Evolutionary conservation across 2,113 vertebrate species (phyloP), one percentile per base, ranked within the genome.

Genomic region (Terrapene triunguis): DNA sequence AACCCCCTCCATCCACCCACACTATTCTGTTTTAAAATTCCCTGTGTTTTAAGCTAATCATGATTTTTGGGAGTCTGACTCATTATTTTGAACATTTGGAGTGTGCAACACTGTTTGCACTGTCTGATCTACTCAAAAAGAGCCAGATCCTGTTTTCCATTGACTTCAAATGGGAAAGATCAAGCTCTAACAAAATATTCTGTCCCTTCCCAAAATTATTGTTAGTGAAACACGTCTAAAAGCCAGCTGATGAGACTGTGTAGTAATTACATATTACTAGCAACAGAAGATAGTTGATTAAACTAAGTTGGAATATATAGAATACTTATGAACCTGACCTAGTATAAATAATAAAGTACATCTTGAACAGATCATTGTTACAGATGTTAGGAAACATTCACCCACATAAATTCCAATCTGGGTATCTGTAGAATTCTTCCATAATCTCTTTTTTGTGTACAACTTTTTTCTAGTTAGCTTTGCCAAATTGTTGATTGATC

Each of bases 391-490:
- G 42, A 82, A 83, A 25, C 80, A 5, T n/a, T 90, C 25, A 72
- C 17, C 83, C 8, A 78, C 32, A 44, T 74, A 86, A 88, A 93
- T 91, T 93, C 50, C 12, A 42, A 1, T 74, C 78, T 80, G 32
- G 65, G 94, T 84, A 93, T 57, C 16, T 62, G 4, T 74, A 72
- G 79, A 85, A 89, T 87, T 89, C 42, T 19, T 86, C 24, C 80
- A 47, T 19, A 24, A 48, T 87, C 88, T 83, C 8, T 87, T 95
- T 96, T 93, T 38, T 72, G 62, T 89, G 12, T 89, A 59, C 80
- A 94, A 57, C 42, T 95, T 87, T 57, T 96, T 95, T 76, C 53
- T 94, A 59, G 21, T 95, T 89, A 76, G 74, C 44, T 94, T 93
- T 88, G 84, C 88, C 87, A 89, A 91, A 85, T 88, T 0, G 0